Evolutionary conservation across 2,113 vertebrate genomes (phyloP).

Genomic region (Leptobrachium ailaonicum): DNA sequence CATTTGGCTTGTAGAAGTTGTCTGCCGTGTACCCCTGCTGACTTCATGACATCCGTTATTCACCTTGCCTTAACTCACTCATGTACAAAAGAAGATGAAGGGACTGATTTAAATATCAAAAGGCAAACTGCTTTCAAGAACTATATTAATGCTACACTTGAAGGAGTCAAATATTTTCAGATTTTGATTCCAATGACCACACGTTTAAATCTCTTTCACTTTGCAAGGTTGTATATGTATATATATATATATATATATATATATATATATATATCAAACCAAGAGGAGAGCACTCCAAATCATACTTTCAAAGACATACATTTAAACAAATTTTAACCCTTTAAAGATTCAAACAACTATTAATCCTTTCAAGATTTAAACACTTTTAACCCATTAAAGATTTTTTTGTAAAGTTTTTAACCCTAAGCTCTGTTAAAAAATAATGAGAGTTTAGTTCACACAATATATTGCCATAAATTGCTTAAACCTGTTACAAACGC

Average conservation of each 20-base stretch:
- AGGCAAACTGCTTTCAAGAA: constrained; percentile 49
- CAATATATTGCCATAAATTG: too few relatives aligned
- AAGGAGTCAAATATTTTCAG: constrained; percentile 27
- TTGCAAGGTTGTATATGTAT: constrained; percentile 3
- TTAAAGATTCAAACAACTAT: too few relatives aligned
- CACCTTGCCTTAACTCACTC: constrained; percentile 49
- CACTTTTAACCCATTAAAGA: too few relatives aligned
- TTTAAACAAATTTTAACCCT: too few relatives aligned
- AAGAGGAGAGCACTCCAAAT: too few relatives aligned
- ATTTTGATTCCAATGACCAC: constrained; percentile 32
- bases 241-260: background rate
- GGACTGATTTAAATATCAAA: constrained; percentile 55
- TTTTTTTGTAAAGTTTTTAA: too few relatives aligned
- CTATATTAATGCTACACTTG: constrained; percentile 1
- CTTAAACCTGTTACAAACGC: too few relatives aligned
- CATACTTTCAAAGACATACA: too few relatives aligned
- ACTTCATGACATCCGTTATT: constrained; percentile 52
- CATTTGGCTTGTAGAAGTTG: constrained; percentile 60
- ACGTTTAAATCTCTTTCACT: constrained; percentile 8
- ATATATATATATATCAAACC: too few relatives aligned
- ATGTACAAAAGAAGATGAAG: constrained; percentile 49
- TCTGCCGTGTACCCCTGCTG: constrained; percentile 46
- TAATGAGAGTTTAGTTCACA: too few relatives aligned
- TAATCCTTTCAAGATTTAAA: too few relatives aligned
- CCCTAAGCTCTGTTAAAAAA: too few relatives aligned